Percentiles rank a stretch among this genome's conserved stretches.
Conservation (phyloP, 2,797 vertebrate species). For the Pangasius macronema region DNA sequence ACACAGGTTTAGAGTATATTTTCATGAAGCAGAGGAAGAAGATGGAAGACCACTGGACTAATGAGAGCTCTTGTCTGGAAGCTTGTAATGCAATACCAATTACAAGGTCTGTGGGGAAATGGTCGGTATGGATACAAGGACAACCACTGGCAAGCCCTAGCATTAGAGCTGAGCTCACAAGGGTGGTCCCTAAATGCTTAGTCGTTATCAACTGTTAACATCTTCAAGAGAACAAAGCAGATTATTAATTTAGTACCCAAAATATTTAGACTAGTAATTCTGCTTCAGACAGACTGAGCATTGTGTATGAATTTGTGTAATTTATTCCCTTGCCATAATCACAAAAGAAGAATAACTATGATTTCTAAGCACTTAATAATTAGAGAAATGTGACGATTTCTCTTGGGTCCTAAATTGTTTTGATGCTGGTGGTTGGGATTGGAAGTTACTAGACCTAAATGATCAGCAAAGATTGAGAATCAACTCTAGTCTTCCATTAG, state of each 20-base stretch:
- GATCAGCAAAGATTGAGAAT: not conserved
- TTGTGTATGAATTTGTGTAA: not conserved
- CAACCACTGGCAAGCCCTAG: constrained; percentile 9
- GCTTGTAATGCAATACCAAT: constrained; percentile 54
- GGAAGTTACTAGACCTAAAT: not conserved
- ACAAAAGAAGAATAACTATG: not conserved
- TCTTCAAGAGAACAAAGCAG: not conserved
- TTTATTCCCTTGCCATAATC: not conserved
- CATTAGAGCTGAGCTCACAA: constrained; percentile 9
- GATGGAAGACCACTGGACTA: not conserved
- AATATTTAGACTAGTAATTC: not conserved
- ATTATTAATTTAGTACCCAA: constrained; percentile 10
- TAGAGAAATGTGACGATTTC: not conserved
- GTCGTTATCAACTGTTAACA: not conserved
- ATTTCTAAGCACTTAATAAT: not conserved
- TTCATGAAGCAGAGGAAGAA: constrained; percentile 36
- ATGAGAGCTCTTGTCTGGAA: constrained; percentile 16
- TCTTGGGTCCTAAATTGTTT: not conserved
- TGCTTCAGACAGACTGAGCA: not conserved
- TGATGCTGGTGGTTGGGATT: not conserved
- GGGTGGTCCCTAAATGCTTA: not conserved
- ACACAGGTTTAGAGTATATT: constrained; percentile 28
- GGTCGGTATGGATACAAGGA: constrained; percentile 24
- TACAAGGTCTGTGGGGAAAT: constrained; percentile 10
- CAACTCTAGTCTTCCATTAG: not conserved